Percentiles rank a stretch among this genome's conserved stretches.
phyloP scores from a whole-genome alignment of 2,888 invertebrate genomes.

The Thera obeliscata region DNA sequence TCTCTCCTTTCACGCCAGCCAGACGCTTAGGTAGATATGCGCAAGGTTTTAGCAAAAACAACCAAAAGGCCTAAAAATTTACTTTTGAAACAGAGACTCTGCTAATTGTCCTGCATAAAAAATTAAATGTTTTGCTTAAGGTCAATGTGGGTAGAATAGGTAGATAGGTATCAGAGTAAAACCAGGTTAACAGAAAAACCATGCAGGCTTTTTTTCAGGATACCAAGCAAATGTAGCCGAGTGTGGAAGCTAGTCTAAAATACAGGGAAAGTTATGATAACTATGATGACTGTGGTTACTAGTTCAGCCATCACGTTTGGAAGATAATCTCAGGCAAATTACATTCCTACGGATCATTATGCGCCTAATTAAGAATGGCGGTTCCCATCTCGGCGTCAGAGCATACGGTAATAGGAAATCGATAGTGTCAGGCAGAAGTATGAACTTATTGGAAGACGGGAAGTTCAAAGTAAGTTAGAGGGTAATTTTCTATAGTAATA shows the following conservation, averaged over 20 bases:
- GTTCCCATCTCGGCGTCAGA: constrained; percentile 56
- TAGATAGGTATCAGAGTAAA: too few species aligned
- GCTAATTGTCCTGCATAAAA: too few species aligned
- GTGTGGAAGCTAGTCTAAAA: not conserved
- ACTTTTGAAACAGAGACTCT: too few species aligned
- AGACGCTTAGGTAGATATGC: too few species aligned
- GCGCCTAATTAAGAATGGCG: constrained; percentile 72
- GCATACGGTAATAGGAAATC: constrained; percentile 67
- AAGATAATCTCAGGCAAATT: constrained; percentile 66
- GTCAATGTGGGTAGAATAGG: too few species aligned
- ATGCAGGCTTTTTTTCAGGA: too few species aligned
- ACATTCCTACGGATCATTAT: constrained; percentile 70
- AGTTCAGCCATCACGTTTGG: constrained; percentile 37
- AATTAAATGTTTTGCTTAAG: too few species aligned
- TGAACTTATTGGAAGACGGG: not conserved
- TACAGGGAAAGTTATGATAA: not conserved
- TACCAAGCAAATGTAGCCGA: too few species aligned
- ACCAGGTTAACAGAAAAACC: too few species aligned
- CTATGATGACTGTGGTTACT: not conserved
- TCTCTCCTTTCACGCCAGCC: too few species aligned
- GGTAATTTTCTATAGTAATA: constrained; percentile 6
- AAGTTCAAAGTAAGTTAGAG: constrained; percentile 3
- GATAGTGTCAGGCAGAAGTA: constrained; percentile 53
- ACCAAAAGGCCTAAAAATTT: too few species aligned
- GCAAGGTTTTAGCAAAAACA: too few species aligned